phyloP scores from a whole-genome alignment of 2,113 vertebrate genomes.

The Poeciliopsis turrubarensis region DNA sequence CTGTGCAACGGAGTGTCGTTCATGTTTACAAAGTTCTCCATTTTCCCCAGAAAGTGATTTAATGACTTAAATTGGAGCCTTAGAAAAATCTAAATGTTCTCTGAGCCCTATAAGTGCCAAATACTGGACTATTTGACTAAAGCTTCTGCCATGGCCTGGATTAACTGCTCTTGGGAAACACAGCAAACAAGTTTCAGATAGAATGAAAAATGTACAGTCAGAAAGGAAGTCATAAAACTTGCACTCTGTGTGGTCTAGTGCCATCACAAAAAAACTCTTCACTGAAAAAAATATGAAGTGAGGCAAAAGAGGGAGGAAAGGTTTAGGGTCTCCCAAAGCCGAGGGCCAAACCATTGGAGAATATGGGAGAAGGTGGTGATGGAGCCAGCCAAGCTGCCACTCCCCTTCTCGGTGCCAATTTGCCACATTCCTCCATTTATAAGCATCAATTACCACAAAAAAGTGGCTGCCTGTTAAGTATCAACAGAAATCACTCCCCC shows the following conservation, averaged over 20 bases:
- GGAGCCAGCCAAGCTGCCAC: constrained; percentile 62
- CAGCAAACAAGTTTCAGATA: constrained; percentile 73
- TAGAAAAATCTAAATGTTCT: constrained; percentile 47
- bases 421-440: constrained; percentile 85
- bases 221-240: constrained; percentile 67
- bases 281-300: constrained; percentile 37
- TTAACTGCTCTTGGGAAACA: constrained; percentile 68
- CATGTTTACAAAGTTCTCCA: constrained; percentile 66
- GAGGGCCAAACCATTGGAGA: constrained; percentile 65
- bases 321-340: constrained; percentile 45
- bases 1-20: constrained; percentile 60
- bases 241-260: constrained; percentile 82
- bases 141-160: constrained; percentile 60
- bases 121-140: constrained; percentile 62
- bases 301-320: constrained; percentile 41
- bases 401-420: constrained; percentile 77
- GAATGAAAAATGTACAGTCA: constrained; percentile 70
- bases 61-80: constrained; percentile 66
- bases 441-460: constrained; percentile 82
- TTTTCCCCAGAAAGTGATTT: constrained; percentile 64
- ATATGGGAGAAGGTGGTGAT: constrained; percentile 62
- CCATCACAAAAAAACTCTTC: constrained; percentile 60
- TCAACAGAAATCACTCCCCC: constrained; percentile 72
- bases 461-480: constrained; percentile 76
- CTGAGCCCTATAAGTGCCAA: constrained; percentile 64